A percentile compares a stretch with the other conserved stretches of the same genome.
phyloP scores from a whole-genome alignment of 2,113 vertebrate species.

The Excalfactoria chinensis region DNA sequence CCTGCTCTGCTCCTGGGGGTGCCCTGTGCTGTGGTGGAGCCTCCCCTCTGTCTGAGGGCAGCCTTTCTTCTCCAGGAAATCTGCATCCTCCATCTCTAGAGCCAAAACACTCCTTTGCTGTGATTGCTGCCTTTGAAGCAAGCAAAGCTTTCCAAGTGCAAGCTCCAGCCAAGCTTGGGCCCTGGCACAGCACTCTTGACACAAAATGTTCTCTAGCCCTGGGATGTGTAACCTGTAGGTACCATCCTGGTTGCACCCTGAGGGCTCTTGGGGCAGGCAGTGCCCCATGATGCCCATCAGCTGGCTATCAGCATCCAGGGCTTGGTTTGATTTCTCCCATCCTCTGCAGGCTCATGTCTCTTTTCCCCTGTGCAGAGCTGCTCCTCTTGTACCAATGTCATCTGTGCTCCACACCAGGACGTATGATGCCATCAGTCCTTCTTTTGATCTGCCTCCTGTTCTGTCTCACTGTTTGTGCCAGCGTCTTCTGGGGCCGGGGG shows the following conservation, averaged over 20 bases:
- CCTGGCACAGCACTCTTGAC: neutral
- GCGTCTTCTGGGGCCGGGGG: neutral
- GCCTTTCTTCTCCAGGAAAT: neutral
- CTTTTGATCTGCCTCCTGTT: neutral
- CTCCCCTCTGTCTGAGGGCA: neutral
- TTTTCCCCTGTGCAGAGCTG: neutral
- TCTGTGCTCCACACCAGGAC: neutral
- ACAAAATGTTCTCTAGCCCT: neutral
- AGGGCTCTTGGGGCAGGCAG: neutral
- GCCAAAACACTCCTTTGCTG: neutral
- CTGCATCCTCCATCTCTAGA: neutral
- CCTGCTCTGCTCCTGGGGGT: accelerated
- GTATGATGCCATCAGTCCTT: neutral
- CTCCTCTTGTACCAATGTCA: neutral
- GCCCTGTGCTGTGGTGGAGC: accelerated
- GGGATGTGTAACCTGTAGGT: neutral
- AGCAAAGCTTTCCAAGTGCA: neutral
- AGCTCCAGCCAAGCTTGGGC: neutral
- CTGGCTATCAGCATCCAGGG: neutral
- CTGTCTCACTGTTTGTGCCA: neutral
- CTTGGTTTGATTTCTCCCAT: neutral
- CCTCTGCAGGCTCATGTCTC: neutral
- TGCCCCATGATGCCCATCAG: neutral
- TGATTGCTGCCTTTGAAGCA: neutral
- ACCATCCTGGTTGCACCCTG: neutral